Evolutionary conservation across 2,113 vertebrate species (phyloP).

Genomic region (Accipiter virgatus): DNA sequence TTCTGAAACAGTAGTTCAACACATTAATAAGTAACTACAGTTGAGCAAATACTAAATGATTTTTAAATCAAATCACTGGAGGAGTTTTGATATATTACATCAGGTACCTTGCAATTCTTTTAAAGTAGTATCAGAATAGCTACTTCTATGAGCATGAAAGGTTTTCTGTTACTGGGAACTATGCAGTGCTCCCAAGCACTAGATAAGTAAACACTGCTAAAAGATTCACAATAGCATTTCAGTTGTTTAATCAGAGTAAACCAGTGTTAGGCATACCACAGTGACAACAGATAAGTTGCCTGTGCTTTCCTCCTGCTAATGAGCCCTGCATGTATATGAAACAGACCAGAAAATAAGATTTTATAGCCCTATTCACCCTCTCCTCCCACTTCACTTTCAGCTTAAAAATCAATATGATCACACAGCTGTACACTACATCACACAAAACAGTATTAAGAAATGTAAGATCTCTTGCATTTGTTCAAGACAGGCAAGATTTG

Average conservation of each 20-base stretch:
- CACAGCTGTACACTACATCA: neutral
- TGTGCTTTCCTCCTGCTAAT: neutral
- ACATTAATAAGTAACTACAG: neutral
- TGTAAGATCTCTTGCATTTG: neutral
- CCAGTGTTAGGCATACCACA: neutral
- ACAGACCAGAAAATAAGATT: conserved; percentile 20
- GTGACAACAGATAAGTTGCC: neutral
- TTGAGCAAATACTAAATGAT: neutral
- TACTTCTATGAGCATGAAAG: fast-evolving
- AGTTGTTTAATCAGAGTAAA: neutral
- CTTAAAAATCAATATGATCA: neutral
- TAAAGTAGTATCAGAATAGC: neutral
- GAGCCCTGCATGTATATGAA: neutral
- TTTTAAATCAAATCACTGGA: neutral
- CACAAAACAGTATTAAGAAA: neutral
- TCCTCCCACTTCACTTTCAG: neutral
- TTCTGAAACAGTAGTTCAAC: neutral
- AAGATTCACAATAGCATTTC: neutral
- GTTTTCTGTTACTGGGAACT: neutral
- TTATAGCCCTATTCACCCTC: neutral
- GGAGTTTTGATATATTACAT: neutral
- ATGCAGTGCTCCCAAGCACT: neutral
- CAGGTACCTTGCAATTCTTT: neutral
- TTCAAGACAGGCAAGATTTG: neutral
- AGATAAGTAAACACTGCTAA: neutral